These are phyloP conservation scores for Philopedon plagiatum DNA, from an alignment of 2,888 invertebrate species.

Conservation along the genomic window DNA sequence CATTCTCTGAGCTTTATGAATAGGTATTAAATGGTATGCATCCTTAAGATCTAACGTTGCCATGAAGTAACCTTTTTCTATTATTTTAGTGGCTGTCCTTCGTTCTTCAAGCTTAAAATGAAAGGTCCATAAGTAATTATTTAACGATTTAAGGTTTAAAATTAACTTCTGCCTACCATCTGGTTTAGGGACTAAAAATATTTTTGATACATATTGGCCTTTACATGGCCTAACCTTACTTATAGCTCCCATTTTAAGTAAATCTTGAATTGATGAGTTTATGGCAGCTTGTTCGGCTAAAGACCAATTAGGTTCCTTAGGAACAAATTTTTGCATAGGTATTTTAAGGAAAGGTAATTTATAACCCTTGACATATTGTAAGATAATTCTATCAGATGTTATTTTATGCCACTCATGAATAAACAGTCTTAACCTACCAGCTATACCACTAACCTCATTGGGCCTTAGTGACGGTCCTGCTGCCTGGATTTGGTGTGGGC, in stretches of 20 bases:
- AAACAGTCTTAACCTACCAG: conserved; percentile 2
- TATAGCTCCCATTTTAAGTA: conserved; percentile 22
- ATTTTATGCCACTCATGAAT: conserved; percentile 1
- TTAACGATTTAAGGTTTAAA: conserved; percentile 51
- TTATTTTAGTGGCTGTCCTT: conserved; percentile 24
- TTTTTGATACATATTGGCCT: conserved; percentile 29
- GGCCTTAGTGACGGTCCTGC: too few species aligned
- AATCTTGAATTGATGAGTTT: not conserved
- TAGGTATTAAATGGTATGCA: conserved; percentile 51
- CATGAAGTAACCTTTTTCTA: conserved; percentile 26
- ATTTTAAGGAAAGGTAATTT: conserved; percentile 15
- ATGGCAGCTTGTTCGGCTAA: not conserved
- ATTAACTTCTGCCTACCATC: conserved; percentile 30
- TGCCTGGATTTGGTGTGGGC: too few species aligned
- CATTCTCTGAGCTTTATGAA: conserved; percentile 49
- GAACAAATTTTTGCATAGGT: conserved; percentile 1
- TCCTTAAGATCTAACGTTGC: conserved; percentile 47
- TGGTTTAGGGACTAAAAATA: conserved; percentile 30
- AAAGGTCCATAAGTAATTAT: conserved; percentile 24
- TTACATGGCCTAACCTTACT: conserved; percentile 13
- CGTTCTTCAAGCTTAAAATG: conserved; percentile 55
- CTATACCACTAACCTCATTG: not conserved
- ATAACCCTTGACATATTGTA: conserved; percentile 34
- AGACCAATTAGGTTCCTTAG: conserved; percentile 11
- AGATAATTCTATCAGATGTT: conserved; percentile 20